Evolutionary conservation across 2,888 invertebrate species (phyloP).

Genomic region (Exephanes ischioxanthus): DNA sequence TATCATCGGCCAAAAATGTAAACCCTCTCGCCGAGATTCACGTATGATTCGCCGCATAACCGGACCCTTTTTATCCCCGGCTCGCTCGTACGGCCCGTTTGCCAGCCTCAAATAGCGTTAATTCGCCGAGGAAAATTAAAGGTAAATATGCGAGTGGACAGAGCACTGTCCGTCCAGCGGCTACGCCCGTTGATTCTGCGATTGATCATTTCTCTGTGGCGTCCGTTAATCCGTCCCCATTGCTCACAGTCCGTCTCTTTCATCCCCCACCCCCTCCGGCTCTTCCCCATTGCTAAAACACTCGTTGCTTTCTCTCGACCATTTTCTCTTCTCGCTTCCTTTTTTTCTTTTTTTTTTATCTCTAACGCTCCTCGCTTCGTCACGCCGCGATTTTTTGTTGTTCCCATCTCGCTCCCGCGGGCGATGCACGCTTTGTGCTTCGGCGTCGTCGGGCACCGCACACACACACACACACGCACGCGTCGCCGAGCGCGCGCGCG

Average conservation of each 20-base stretch:
- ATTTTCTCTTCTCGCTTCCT: slow-evolving; percentile 37
- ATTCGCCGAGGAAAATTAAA: slow-evolving; percentile 77
- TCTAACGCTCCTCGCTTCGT: slow-evolving; percentile 39
- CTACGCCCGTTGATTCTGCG: slow-evolving; percentile 66
- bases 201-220: slow-evolving; percentile 69
- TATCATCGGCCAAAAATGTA: no score
- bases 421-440: slow-evolving; percentile 62
- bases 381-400: slow-evolving; percentile 61
- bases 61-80: not conserved
- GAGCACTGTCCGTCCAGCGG: not conserved
- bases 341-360: slow-evolving; percentile 27
- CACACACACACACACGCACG: slow-evolving; percentile 31
- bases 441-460: slow-evolving; percentile 13
- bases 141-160: slow-evolving; percentile 73
- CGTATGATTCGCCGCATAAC: slow-evolving; percentile 6
- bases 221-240: slow-evolving; percentile 25
- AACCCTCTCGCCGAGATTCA: not conserved
- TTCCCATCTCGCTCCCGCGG: slow-evolving; percentile 54
- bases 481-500: not conserved
- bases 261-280: not conserved
- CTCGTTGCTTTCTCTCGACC: slow-evolving; percentile 26
- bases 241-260: slow-evolving; percentile 38
- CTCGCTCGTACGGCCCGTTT: slow-evolving; percentile 53
- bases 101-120: slow-evolving; percentile 74
- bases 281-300: not conserved